phyloP scores from a whole-genome alignment of 2,113 vertebrate species.

The Columba livia region DNA sequence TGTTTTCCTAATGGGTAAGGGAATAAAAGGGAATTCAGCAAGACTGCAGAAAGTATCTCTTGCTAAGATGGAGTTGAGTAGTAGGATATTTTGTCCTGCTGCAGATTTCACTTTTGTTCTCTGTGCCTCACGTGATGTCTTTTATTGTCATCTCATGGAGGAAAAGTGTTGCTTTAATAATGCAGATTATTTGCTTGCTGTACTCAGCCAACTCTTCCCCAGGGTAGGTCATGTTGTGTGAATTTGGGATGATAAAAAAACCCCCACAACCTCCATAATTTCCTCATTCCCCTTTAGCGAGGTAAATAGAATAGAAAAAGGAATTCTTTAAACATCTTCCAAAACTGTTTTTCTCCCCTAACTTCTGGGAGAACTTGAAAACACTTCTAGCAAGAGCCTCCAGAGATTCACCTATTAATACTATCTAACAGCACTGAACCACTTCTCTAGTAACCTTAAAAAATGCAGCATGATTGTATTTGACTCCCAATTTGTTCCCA shows the following conservation, averaged over 20 bases:
- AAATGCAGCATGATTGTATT: not conserved
- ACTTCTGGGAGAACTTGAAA: not conserved
- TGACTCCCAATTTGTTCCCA: not conserved
- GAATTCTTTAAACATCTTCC: not conserved
- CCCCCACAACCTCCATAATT: rapidly evolving
- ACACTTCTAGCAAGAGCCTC: not conserved
- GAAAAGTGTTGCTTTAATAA: not conserved
- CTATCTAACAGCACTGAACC: not conserved
- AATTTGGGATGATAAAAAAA: not conserved
- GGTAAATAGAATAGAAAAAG: not conserved
- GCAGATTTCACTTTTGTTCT: not conserved
- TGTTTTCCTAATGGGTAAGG: not conserved
- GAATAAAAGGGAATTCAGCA: not conserved
- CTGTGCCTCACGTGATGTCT: rapidly evolving
- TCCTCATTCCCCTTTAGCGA: not conserved
- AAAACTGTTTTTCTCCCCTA: not conserved
- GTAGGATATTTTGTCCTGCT: not conserved
- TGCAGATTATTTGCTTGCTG: not conserved
- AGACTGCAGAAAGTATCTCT: not conserved
- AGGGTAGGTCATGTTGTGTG: not conserved
- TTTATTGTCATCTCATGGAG: not conserved
- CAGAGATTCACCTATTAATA: not conserved
- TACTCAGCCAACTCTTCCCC: not conserved
- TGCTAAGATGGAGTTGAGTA: not conserved
- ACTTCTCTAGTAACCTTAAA: not conserved